These are phyloP conservation scores for Cheilosia variabilis DNA, from an alignment of 2,888 invertebrate genomes.

Conservation along the genomic window DNA sequence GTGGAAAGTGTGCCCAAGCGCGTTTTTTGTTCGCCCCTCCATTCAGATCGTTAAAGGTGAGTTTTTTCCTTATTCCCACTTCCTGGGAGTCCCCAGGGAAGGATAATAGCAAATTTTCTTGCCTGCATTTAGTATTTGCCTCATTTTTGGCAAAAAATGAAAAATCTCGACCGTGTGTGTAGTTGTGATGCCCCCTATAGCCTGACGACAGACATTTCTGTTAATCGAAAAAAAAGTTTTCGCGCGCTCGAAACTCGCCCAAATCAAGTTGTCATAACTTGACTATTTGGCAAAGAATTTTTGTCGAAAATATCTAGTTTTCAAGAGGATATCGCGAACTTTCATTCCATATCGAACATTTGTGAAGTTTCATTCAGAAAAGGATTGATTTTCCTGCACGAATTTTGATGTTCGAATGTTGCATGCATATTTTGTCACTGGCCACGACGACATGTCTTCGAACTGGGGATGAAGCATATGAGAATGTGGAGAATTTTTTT, in stretches of 20 bases:
- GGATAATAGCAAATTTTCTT: slow-evolving; percentile 20
- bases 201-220: slow-evolving; percentile 67
- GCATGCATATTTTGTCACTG: slow-evolving; percentile 35
- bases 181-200: slow-evolving; percentile 62
- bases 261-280: slow-evolving; percentile 78
- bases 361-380: slow-evolving; percentile 78
- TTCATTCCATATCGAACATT: slow-evolving; percentile 61
- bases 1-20: slow-evolving; percentile 14
- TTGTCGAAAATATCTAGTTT: slow-evolving; percentile 77
- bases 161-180: slow-evolving; percentile 36
- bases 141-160: slow-evolving; percentile 30
- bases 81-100: neutral
- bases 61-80: neutral
- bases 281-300: slow-evolving; percentile 77
- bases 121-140: neutral
- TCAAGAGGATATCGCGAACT: slow-evolving; percentile 78
- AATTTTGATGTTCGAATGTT: slow-evolving; percentile 77
- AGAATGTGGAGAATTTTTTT: slow-evolving; percentile 56
- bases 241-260: slow-evolving; percentile 82
- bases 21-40: neutral
- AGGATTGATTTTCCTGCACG: slow-evolving; percentile 34
- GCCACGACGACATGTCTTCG: slow-evolving; percentile 69
- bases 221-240: slow-evolving; percentile 44
- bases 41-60: slow-evolving; percentile 31
- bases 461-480: slow-evolving; percentile 64